These are phyloP conservation scores for Rattus rattus DNA, from an alignment of 2,113 vertebrate genomes.

Conservation along the genomic window DNA sequence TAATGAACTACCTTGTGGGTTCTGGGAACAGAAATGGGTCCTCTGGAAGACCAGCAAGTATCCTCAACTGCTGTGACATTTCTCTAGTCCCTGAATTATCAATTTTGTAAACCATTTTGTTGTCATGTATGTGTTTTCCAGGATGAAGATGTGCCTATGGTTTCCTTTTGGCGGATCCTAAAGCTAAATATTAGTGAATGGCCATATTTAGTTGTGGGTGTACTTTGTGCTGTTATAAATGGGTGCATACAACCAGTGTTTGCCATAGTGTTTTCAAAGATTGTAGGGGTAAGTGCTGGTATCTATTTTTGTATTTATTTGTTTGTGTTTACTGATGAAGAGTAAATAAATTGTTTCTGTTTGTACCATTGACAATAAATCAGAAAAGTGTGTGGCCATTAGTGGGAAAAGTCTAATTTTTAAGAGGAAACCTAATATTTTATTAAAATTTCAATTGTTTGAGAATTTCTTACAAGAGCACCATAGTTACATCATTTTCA, in stretches of 20 bases:
- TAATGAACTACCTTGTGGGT: not conserved
- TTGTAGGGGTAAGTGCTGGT: slow-evolving; percentile 91
- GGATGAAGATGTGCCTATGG: slow-evolving; percentile 87
- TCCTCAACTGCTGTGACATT: not conserved
- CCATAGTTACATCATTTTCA: not conserved
- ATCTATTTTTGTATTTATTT: not conserved
- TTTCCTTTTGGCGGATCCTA: slow-evolving; percentile 92
- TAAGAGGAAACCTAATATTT: not conserved
- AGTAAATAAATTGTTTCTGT: not conserved
- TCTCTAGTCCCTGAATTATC: not conserved
- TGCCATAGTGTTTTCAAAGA: slow-evolving; percentile 93
- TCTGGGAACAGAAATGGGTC: not conserved
- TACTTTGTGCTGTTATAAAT: slow-evolving; percentile 90
- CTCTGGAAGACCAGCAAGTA: not conserved
- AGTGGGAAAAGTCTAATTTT: not conserved
- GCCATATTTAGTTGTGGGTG: slow-evolving; percentile 93
- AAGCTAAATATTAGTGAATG: slow-evolving; percentile 92
- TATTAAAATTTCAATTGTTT: not conserved
- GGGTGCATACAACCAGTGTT: slow-evolving; percentile 94
- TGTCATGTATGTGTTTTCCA: slow-evolving; percentile 76
- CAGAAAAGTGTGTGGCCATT: not conserved
- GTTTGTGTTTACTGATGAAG: not conserved
- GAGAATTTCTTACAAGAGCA: not conserved
- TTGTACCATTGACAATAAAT: not conserved
- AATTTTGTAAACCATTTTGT: not conserved